These are phyloP conservation scores for Tiliacea citrago DNA, from an alignment of 2,888 invertebrate genomes.

Conservation along the genomic window DNA sequence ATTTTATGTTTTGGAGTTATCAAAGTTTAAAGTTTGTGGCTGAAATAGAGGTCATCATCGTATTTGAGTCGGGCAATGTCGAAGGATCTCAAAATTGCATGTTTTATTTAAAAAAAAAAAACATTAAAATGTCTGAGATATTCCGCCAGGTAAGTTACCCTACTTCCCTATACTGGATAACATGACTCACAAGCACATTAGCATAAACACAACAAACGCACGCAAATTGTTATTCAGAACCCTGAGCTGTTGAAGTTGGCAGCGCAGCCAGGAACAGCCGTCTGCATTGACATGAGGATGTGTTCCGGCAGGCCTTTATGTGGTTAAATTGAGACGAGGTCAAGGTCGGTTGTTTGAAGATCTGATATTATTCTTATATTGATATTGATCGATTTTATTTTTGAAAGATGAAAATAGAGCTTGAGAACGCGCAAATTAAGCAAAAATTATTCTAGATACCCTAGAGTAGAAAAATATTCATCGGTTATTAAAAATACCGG, in stretches of 20 bases:
- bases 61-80: neutral
- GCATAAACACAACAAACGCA: slow-evolving; percentile 30
- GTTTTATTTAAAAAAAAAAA: neutral
- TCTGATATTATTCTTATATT: too few species aligned
- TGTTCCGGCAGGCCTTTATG: slow-evolving; percentile 40
- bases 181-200: slow-evolving; percentile 15
- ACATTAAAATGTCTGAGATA: neutral
- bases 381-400: neutral
- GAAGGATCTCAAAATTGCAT: neutral
- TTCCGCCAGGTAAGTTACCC: neutral
- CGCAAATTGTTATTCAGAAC: slow-evolving; percentile 32
- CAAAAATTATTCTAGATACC: too few species aligned
- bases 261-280: slow-evolving; percentile 46
- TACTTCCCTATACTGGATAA: neutral
- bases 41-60: neutral
- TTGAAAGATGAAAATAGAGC: neutral
- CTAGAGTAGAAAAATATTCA: too few species aligned
- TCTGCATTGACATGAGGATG: slow-evolving; percentile 4
- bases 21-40: neutral
- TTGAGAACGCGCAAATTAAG: too few species aligned
- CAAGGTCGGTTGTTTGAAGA: neutral
- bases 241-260: slow-evolving; percentile 50
- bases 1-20: neutral
- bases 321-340: neutral
- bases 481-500: too few species aligned